Base-by-base conservation (phyloP, 2,113 vertebrate species). In the Girardinichthys multiradiatus region DNA sequence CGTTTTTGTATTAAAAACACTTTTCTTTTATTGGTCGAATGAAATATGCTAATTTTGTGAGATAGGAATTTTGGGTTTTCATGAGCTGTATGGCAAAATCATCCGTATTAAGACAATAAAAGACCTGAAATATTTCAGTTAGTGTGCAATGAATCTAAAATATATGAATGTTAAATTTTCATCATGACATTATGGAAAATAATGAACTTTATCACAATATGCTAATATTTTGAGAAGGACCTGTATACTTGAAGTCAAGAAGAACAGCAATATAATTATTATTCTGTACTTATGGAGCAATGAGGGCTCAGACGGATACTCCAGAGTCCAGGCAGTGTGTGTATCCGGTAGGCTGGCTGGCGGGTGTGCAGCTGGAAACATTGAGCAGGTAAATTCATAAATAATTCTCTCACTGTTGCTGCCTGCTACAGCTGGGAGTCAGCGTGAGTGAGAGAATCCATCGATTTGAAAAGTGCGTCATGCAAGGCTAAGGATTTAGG, bases 361-460 rank as follows among this genome's bases (percentile, higher is more conserved):
- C 31, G 14, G 84, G 60, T 35, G 13, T 69, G 39, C 51, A 74
- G 77, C 74, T 84, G 39, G 86, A 76, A 71, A 74, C 68, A 60
- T 64, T 67, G 81, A 62, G 58, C 72, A 67, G 77, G 80, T 82
- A 70, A 60, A 79, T 68, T 90, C 81, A 91, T 86, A 80, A 88
- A 90, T 89, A 82, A 90, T 90, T 85, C 64, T 57, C 57, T 76
- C 57, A 66, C 67, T 84, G 79, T 72, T 28, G 77, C 69, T 33
- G 69, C 74, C 61, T 78, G 70, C 68, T 74, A 63, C 76, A 83
- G 77, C 76, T 77, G 81, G 75, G 31, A 19, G 74, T 57, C 70
- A 74, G 54, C 33, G 5, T 37, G 63, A 79, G 72, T 4, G 11
- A 76, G 74, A 68, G 72, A 86, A 76, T 76, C 84, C 71, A 79